Conservation (phyloP, 2,797 vertebrate species). For the Acanthopagrus latus region DNA sequence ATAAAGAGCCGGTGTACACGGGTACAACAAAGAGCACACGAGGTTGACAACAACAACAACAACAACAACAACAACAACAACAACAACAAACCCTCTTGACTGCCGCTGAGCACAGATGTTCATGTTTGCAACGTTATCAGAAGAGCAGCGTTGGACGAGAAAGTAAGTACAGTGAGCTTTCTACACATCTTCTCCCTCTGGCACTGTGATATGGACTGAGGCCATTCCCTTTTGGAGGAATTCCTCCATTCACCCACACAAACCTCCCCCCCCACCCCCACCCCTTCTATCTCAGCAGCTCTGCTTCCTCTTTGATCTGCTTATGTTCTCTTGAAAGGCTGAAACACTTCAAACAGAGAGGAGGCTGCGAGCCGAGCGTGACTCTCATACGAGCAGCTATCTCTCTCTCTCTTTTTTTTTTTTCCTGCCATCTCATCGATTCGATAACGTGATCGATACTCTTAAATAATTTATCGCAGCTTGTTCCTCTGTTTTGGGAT, state of each 20-base stretch:
- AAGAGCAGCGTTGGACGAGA: conserved; percentile 13
- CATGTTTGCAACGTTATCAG: conserved; percentile 15
- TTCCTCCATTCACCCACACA: conserved; percentile 75
- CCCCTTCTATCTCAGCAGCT: conserved; percentile 69
- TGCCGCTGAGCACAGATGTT: conserved; percentile 14
- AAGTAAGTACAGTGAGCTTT: conserved; percentile 27
- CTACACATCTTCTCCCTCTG: conserved; percentile 44
- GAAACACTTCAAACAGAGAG: conserved; percentile 82
- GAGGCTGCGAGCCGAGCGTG: conserved; percentile 60
- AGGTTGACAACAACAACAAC: conserved; percentile 1
- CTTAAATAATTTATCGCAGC: conserved; percentile 81
- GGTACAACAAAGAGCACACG: conserved; percentile 1
- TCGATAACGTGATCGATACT: conserved; percentile 83
- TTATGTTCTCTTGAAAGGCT: conserved; percentile 82
- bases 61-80: background rate
- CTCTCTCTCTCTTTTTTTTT: conserved; percentile 42
- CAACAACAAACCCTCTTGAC: background rate
- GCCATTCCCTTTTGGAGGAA: conserved; percentile 72
- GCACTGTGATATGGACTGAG: conserved; percentile 48
- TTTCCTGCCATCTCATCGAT: conserved; percentile 71
- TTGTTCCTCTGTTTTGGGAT: conserved; percentile 72
- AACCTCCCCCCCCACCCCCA: conserved; percentile 65
- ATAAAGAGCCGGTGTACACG: background rate
- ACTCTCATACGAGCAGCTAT: conserved; percentile 72
- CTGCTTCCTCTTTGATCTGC: conserved; percentile 83